Percentiles rank a stretch among this genome's conserved stretches.
These are phyloP conservation scores for Plecotus auritus DNA, from an alignment of 2,113 vertebrate genomes.

Conservation along the genomic window DNA sequence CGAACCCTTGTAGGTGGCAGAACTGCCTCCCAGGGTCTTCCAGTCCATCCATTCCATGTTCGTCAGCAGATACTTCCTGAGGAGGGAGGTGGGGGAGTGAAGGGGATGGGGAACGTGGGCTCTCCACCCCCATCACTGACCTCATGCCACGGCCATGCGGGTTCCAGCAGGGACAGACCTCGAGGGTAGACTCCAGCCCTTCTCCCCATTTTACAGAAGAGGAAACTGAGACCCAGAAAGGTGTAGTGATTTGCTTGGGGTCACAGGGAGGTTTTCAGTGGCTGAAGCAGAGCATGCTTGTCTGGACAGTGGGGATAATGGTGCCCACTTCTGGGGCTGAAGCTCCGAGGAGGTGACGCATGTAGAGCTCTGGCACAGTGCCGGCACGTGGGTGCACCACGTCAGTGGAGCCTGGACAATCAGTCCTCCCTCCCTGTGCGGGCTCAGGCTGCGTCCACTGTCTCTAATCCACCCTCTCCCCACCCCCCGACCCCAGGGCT, in stretches of 20 bases:
- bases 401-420: neutral
- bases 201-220: neutral
- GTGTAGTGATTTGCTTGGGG: neutral
- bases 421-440: accelerated
- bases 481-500: neutral
- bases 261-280: neutral
- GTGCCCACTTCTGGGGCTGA: neutral
- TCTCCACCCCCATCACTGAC: neutral
- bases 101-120: neutral
- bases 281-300: neutral
- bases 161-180: neutral
- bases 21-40: neutral
- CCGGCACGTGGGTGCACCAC: accelerated
- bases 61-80: neutral
- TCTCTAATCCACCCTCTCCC: neutral
- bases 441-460: neutral
- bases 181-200: neutral
- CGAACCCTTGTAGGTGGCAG: neutral
- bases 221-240: neutral
- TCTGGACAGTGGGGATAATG: neutral
- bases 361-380: accelerated
- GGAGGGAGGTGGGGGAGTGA: accelerated
- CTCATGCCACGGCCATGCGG: accelerated
- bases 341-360: neutral
- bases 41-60: accelerated